A percentile compares a stretch with the other conserved stretches of the same genome.
phyloP scores from a whole-genome alignment of 2,888 invertebrate genomes.

The Tineola bisselliella region DNA sequence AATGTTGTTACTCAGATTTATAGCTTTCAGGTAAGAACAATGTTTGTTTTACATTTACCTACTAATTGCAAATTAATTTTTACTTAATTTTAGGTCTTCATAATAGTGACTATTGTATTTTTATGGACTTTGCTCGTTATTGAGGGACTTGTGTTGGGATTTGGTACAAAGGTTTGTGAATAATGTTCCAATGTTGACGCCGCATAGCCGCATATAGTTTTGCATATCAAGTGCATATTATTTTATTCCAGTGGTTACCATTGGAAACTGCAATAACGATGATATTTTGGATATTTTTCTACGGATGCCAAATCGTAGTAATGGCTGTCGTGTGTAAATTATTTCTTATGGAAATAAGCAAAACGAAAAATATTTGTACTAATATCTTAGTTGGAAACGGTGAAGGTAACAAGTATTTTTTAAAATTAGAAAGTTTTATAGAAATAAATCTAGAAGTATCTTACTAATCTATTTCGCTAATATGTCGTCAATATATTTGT shows the following conservation, averaged over 20 bases:
- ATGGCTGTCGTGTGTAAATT: background rate
- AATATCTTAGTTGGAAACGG: constrained; percentile 5
- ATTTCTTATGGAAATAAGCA: background rate
- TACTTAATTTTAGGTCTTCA: constrained; percentile 26
- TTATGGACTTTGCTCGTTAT: constrained; percentile 27
- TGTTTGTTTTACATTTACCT: no score
- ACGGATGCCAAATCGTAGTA: background rate
- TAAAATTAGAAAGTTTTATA: no score
- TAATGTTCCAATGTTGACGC: no score
- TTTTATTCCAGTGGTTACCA: constrained; percentile 7
- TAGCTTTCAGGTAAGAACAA: constrained; percentile 9
- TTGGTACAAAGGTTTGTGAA: constrained; percentile 20
- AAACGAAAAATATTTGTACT: background rate
- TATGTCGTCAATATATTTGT: no score
- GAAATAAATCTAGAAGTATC: no score
- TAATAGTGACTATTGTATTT: constrained; percentile 20
- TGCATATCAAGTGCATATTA: no score
- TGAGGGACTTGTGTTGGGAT: constrained; percentile 22
- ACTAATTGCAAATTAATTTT: background rate
- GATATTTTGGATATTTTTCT: constrained; percentile 8
- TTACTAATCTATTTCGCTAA: no score
- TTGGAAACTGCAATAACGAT: constrained; percentile 3
- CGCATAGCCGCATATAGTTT: no score
- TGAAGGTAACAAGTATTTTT: background rate
- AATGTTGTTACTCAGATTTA: background rate